These are phyloP conservation scores for Eptesicus fuscus DNA, from an alignment of 2,113 vertebrate genomes.

Conservation along the genomic window DNA sequence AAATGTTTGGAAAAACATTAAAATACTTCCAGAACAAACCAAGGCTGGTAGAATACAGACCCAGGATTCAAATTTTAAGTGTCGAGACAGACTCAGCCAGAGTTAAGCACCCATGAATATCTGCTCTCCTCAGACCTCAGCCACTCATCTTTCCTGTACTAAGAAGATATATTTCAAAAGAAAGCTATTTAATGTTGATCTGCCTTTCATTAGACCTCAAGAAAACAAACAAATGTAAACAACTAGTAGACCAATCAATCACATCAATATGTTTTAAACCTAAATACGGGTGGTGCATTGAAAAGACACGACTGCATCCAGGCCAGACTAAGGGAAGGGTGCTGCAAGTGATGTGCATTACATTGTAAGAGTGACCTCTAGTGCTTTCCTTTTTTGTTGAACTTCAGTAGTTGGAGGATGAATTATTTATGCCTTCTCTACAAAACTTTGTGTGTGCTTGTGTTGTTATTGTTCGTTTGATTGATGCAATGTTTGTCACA, in stretches of 20 bases:
- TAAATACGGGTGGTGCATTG: neutral
- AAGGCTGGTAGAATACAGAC: neutral
- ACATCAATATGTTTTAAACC: neutral
- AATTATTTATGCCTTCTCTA: conserved; percentile 56
- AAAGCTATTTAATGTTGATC: neutral
- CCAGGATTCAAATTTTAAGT: neutral
- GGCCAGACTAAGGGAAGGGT: conserved; percentile 19
- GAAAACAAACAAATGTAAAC: neutral
- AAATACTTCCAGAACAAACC: neutral
- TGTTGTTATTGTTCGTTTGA: neutral
- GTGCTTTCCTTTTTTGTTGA: conserved; percentile 74
- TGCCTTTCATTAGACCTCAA: neutral
- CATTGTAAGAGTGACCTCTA: conserved; percentile 88
- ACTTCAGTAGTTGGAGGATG: conserved; percentile 54
- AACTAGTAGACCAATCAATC: neutral
- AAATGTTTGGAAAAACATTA: neutral
- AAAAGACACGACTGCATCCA: neutral
- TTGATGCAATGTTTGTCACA: neutral
- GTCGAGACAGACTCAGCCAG: neutral
- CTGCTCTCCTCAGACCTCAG: neutral
- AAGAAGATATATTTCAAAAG: neutral
- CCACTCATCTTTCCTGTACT: neutral
- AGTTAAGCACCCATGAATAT: neutral
- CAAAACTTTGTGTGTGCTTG: conserved; percentile 41
- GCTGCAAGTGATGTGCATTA: conserved; percentile 47